Base-by-base conservation (phyloP, 2,888 invertebrate genomes). In the Phaonia tiefii region DNA sequence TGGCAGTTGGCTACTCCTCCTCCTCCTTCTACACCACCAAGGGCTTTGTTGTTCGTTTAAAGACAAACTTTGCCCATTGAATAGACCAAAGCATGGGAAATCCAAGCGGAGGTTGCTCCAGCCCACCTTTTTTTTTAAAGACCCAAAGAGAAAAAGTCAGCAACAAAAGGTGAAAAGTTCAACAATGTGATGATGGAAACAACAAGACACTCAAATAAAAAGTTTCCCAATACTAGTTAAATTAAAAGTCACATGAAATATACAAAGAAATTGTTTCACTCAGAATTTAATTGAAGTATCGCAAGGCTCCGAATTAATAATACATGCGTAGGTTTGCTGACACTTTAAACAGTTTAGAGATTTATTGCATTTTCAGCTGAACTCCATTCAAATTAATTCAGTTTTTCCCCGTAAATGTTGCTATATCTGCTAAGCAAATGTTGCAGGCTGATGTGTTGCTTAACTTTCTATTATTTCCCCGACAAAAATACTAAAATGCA, bases 341-440 rank as follows among this genome's bases (percentile, higher is more conserved):
- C 4, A 8, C 44, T 44, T 44, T 44, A 44, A 13, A 13, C n/a
- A 13, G 2, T 44, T 44, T 46, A n/a, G 13, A 20, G 25, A 1
- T 44, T 44, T 44, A n/a, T 10, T 44, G 10, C n/a, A 31, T 71
- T 11, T 39, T 17, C n/a, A 15, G 2, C 26, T 56, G 56, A 49
- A 25, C 49, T 37, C n/a, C 60, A 69, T 75, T 69, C 49, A 20
- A 63, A 70, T 71, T 37, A 67, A 72, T 51, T 72, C 51, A 15
- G 1, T 26, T 15, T 58, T 56, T 26, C 15, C 17, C 22, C 22
- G 4, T 22, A 54, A 54, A 17, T 20, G 22, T 22, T 42, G 42
- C 42, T 39, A 42, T 63, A 63, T 39, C 63, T 56, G 22, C 39
- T 39, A 75, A 67, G 67, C 63, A 79, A 75, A 71, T 75, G 75